phyloP scores from a whole-genome alignment of 2,888 invertebrate genomes.

The Drosophila setosimentum region DNA sequence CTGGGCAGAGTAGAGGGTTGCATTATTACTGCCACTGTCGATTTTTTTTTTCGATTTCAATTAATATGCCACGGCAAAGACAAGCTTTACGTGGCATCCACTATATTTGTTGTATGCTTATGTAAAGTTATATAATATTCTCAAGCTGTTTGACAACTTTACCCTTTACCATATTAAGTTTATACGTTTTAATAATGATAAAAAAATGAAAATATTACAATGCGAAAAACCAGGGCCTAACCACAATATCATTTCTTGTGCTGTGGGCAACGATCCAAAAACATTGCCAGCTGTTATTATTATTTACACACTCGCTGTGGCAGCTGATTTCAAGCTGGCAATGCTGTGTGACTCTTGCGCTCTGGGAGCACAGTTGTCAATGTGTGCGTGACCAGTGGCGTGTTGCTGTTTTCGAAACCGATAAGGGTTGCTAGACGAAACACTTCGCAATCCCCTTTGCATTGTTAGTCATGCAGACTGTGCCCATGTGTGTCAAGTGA shows the following conservation, averaged over 20 bases:
- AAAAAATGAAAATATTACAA: not conserved
- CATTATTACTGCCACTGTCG: conserved; percentile 17
- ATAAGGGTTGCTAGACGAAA: conserved; percentile 5
- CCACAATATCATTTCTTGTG: not conserved
- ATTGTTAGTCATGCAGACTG: not conserved
- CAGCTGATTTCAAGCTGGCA: conserved; percentile 54
- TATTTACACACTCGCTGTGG: conserved; percentile 30
- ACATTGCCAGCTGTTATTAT: conserved; percentile 49
- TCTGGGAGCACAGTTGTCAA: conserved; percentile 22
- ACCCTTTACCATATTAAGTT: not conserved
- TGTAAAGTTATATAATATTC: not conserved
- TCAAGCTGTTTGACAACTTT: not conserved
- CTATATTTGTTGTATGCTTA: not conserved
- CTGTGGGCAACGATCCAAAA: conserved; percentile 43
- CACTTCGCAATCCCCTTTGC: conserved; percentile 5
- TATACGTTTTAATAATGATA: not conserved
- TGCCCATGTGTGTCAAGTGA: conserved; percentile 32
- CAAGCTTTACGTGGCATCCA: not conserved
- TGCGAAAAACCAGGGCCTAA: conserved; percentile 31
- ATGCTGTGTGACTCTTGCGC: conserved; percentile 31
- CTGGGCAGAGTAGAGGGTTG: conserved; percentile 59
- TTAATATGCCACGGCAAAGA: not conserved
- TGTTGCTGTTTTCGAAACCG: not conserved
- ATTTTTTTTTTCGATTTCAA: not conserved
- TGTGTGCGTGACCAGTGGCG: conserved; percentile 52